Evolutionary conservation across 2,888 invertebrate species (phyloP).

Genomic region (Trachelus iudaicus): DNA sequence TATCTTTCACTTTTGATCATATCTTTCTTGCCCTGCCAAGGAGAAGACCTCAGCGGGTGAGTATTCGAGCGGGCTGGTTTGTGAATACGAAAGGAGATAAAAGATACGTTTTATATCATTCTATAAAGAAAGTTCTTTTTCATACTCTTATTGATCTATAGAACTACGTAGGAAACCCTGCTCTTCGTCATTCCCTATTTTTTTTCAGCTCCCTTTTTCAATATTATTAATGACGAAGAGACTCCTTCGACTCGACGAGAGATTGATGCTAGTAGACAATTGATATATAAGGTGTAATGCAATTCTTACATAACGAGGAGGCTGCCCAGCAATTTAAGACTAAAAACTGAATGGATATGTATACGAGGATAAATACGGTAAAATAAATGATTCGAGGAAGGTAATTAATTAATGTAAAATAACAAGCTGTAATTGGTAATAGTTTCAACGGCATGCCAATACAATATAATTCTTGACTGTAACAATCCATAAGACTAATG

Average conservation of each 20-base stretch:
- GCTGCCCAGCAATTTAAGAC: no score
- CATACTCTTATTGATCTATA: not conserved
- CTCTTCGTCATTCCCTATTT: not conserved
- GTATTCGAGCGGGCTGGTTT: not conserved
- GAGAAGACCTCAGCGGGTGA: conserved; percentile 24
- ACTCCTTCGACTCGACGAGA: not conserved
- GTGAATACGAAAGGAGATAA: not conserved
- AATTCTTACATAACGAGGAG: not conserved
- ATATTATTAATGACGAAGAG: not conserved
- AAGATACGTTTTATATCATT: not conserved
- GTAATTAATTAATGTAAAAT: not conserved
- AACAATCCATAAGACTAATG: not conserved
- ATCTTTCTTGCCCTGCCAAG: conserved; percentile 22
- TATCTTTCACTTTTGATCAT: conserved; percentile 13
- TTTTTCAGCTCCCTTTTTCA: not conserved
- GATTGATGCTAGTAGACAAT: not conserved
- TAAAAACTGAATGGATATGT: not conserved
- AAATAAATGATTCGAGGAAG: not conserved
- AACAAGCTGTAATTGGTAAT: not conserved
- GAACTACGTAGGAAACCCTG: not conserved
- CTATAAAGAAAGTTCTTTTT: not conserved
- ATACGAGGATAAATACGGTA: not conserved
- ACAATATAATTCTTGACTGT: not conserved
- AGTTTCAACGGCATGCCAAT: not conserved
- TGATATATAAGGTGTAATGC: not conserved